phyloP scores from a whole-genome alignment of 2,888 invertebrate genomes.

The Euzetes globulus region DNA sequence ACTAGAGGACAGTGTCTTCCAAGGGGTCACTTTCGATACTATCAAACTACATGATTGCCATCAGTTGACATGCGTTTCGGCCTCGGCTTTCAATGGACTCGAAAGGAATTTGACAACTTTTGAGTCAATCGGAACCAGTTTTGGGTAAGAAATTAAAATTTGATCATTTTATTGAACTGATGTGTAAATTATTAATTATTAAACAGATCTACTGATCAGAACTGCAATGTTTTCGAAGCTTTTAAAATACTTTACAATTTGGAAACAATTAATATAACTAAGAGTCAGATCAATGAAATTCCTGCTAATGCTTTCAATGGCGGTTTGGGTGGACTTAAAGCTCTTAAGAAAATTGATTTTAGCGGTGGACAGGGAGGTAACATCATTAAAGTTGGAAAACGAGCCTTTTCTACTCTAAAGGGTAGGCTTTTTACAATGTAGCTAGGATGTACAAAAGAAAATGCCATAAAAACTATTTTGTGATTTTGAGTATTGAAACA shows the following conservation, averaged over 20 bases:
- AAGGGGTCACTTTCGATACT: not conserved
- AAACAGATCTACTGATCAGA: not conserved
- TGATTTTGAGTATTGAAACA: no score
- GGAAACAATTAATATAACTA: not conserved
- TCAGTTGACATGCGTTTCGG: not conserved
- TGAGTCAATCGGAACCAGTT: not conserved
- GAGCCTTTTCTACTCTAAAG: not conserved
- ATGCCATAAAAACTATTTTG: no score
- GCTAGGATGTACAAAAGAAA: not conserved
- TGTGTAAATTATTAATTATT: not conserved
- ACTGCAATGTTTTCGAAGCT: not conserved
- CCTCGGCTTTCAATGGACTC: not conserved
- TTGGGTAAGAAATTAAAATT: not conserved
- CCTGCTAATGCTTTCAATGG: not conserved
- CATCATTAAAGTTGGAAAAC: not conserved
- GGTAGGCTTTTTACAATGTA: not conserved
- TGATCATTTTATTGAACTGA: not conserved
- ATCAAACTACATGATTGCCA: not conserved
- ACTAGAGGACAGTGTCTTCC: not conserved
- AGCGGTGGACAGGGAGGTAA: conserved; percentile 13
- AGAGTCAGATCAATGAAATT: conserved; percentile 5
- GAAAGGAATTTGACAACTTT: not conserved
- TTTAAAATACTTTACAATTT: not conserved
- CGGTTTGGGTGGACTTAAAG: not conserved
- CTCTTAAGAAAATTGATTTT: not conserved